Percentiles rank a stretch among this genome's conserved stretches.
Evolutionary conservation across 1,140 invertebrate genomes (phyloP).

Genomic region (Euglossa dilemma): DNA sequence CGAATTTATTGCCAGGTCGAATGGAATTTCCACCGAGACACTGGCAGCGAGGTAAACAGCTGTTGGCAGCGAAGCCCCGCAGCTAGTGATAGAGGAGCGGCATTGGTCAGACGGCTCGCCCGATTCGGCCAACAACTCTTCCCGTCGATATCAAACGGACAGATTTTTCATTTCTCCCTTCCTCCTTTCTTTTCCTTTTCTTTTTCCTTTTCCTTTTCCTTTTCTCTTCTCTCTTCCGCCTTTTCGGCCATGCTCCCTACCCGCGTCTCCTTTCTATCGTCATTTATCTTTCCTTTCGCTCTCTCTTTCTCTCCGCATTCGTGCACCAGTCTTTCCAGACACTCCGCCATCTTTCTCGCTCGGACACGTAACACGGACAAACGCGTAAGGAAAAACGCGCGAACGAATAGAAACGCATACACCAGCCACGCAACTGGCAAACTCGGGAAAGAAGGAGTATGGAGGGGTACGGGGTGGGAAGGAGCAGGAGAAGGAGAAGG

Average conservation of each 20-base stretch:
- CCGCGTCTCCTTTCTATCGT: too few relatives aligned
- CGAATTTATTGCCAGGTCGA: slow-evolving; percentile 31
- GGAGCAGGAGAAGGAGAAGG: neutral
- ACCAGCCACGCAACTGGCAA: neutral
- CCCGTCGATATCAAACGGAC: neutral
- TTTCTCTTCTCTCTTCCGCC: too few relatives aligned
- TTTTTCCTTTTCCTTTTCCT: neutral
- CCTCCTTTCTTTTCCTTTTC: too few relatives aligned
- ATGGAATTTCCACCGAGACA: slow-evolving; percentile 19
- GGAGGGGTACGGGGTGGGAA: too few relatives aligned
- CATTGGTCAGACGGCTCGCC: slow-evolving; percentile 27
- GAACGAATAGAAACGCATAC: neutral
- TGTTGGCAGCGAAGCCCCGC: neutral
- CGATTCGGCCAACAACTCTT: neutral
- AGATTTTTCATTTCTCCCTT: neutral
- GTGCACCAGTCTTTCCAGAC: neutral
- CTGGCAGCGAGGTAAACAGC: slow-evolving; percentile 24
- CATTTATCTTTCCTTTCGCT: neutral
- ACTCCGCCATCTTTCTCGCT: neutral
- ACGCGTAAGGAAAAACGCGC: neutral
- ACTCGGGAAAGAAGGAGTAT: neutral
- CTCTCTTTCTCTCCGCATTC: neutral
- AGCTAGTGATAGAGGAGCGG: slow-evolving; percentile 16
- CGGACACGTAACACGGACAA: neutral
- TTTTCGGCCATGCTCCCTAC: neutral